phyloP scores from a whole-genome alignment of 2,888 invertebrate genomes.

The Luperina testacea region DNA sequence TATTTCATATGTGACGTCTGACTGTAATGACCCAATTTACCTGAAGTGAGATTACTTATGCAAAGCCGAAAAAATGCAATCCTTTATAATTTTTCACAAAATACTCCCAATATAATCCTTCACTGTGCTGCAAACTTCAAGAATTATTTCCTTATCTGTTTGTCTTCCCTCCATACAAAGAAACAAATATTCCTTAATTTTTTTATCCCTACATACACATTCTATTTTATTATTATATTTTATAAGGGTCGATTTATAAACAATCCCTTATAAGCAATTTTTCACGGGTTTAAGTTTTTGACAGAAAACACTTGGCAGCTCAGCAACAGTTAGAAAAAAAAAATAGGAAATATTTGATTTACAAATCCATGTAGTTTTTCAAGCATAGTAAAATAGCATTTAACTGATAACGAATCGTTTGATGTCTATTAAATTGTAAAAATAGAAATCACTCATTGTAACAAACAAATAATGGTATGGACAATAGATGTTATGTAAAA shows the following conservation, averaged over 20 bases:
- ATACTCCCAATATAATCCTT: slow-evolving; percentile 11
- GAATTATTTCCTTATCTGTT: slow-evolving; percentile 18
- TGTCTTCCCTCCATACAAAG: slow-evolving; percentile 2
- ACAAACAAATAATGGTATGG: not conserved
- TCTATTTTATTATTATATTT: slow-evolving; percentile 25
- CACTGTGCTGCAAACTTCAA: slow-evolving; percentile 24
- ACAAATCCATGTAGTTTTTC: not conserved
- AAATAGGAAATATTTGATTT: not conserved
- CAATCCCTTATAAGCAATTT: not conserved
- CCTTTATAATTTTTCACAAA: not conserved
- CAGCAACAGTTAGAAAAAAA: not conserved
- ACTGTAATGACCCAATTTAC: slow-evolving; percentile 1
- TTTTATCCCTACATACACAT: slow-evolving; percentile 41
- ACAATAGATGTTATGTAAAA: slow-evolving; percentile 15
- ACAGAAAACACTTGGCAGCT: slow-evolving; percentile 20
- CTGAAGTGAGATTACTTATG: slow-evolving; percentile 4
- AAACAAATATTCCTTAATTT: slow-evolving; percentile 8
- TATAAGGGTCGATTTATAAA: slow-evolving; percentile 1
- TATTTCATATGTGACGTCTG: slow-evolving; percentile 31
- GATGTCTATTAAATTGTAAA: not conserved
- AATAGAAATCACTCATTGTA: not conserved
- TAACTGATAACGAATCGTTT: not conserved
- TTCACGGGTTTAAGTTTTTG: slow-evolving; percentile 17
- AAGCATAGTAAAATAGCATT: not conserved
- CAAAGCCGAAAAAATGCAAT: not conserved